Conservation (phyloP, 2,888 invertebrate species). For the Craniophora ligustri region DNA sequence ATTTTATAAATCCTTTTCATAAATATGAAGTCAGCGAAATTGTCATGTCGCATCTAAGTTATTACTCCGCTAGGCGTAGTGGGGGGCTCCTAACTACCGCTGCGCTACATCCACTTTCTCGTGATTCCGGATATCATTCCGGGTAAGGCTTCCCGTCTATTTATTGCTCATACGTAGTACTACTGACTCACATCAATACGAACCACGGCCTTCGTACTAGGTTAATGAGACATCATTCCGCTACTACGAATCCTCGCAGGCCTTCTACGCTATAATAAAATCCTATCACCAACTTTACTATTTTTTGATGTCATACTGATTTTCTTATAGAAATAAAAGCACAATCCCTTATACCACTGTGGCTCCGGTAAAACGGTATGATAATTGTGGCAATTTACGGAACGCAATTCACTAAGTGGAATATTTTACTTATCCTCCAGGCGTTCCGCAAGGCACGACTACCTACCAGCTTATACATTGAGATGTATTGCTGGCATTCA, state of each 20-base stretch:
- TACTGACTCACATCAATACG: conserved; percentile 64
- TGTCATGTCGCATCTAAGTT: conserved; percentile 52
- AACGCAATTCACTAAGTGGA: conserved; percentile 83
- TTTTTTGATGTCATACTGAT: conserved; percentile 44
- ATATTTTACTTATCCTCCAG: conserved; percentile 82
- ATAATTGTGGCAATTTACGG: conserved; percentile 77
- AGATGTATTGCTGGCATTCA: conserved; percentile 78
- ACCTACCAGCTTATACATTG: conserved; percentile 75
- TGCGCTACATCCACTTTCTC: conserved; percentile 52
- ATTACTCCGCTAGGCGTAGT: conserved; percentile 54
- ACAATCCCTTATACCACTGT: conserved; percentile 37
- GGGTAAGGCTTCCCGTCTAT: conserved; percentile 80
- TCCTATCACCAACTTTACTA: conserved; percentile 36
- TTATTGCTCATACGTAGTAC: conserved; percentile 74
- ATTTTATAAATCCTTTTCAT: conserved; percentile 31
- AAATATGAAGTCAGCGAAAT: conserved; percentile 53
- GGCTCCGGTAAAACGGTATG: conserved; percentile 68
- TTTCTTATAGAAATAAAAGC: conserved; percentile 43
- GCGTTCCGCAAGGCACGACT: conserved; percentile 76
- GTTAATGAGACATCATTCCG: conserved; percentile 64
- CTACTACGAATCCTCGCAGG: conserved; percentile 59
- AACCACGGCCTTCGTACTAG: conserved; percentile 62
- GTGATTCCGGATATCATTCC: conserved; percentile 77
- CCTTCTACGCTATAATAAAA: conserved; percentile 50
- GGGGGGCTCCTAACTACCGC: conserved; percentile 48